phyloP scores from a whole-genome alignment of 2,888 invertebrate species.

The Drosophila nigritarsus region DNA sequence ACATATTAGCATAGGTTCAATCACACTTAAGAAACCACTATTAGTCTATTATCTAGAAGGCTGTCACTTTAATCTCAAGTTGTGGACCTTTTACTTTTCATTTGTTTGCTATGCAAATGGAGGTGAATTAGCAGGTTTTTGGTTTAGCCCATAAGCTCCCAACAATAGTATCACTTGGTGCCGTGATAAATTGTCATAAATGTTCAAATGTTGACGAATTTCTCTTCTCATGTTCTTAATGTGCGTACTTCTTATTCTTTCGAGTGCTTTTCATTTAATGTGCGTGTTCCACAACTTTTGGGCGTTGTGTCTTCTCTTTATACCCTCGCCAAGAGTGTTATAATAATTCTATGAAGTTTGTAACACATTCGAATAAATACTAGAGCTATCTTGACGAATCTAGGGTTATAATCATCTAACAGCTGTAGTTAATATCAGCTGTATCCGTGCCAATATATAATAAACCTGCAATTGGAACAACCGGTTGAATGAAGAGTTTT shows the following conservation, averaged over 20 bases:
- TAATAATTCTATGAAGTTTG: background rate
- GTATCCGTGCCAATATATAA: background rate
- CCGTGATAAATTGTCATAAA: constrained; percentile 33
- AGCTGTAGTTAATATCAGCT: background rate
- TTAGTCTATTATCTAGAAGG: constrained; percentile 25
- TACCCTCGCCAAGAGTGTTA: background rate
- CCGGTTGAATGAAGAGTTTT: background rate
- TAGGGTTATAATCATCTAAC: background rate
- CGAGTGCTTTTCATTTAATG: constrained; percentile 47
- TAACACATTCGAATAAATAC: background rate
- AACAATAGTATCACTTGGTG: constrained; percentile 19
- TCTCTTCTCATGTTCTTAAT: constrained; percentile 68
- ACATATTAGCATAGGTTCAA: constrained; percentile 54
- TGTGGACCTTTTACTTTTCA: constrained; percentile 68
- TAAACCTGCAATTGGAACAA: background rate
- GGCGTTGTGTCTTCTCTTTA: constrained; percentile 3
- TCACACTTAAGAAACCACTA: constrained; percentile 19
- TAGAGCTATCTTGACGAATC: background rate
- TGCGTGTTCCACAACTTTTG: constrained; percentile 41
- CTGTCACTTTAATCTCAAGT: constrained; percentile 13
- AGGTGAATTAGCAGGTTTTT: constrained; percentile 40
- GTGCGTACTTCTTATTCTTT: constrained; percentile 30
- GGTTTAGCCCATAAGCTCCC: constrained; percentile 1
- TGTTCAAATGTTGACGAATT: constrained; percentile 44
- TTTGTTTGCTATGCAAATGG: constrained; percentile 64